A percentile compares a stretch with the other conserved stretches of the same genome.
phyloP scores from a whole-genome alignment of 1,140 invertebrate genomes.

The Euura saliciscinereae region DNA sequence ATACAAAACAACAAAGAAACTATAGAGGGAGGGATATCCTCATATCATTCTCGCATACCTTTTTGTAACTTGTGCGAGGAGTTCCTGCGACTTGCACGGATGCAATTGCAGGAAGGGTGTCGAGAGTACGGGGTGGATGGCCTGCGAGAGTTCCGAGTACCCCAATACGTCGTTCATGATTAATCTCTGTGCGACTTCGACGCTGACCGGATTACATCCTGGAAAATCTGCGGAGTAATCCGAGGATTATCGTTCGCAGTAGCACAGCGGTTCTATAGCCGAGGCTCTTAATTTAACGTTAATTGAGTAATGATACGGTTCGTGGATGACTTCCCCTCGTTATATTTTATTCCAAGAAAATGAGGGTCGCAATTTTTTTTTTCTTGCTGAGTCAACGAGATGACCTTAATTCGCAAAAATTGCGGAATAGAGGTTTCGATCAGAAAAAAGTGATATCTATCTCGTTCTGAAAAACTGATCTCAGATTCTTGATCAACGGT shows the following conservation, averaged over 20 bases:
- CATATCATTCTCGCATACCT: slow-evolving; percentile 36
- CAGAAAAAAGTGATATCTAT: too few relatives aligned
- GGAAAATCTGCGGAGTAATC: slow-evolving; percentile 44
- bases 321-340: too few relatives aligned
- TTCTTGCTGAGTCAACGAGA: not conserved
- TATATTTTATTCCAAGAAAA: not conserved
- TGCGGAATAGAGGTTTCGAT: too few relatives aligned
- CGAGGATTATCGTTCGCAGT: too few relatives aligned
- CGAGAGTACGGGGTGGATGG: slow-evolving; percentile 55
- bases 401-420: too few relatives aligned
- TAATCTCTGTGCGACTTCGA: slow-evolving; percentile 49
- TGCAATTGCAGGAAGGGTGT: slow-evolving; percentile 54
- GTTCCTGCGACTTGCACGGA: slow-evolving; percentile 52
- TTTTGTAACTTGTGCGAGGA: slow-evolving; percentile 42
- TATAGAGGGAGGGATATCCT: not conserved
- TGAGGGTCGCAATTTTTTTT: not conserved
- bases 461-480: too few relatives aligned
- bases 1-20: slow-evolving; percentile 17
- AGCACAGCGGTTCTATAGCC: too few relatives aligned
- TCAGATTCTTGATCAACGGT: too few relatives aligned
- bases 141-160: slow-evolving; percentile 51
- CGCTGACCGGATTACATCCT: slow-evolving; percentile 50
- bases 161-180: slow-evolving; percentile 27
- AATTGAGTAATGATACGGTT: too few relatives aligned
- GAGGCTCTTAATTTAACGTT: too few relatives aligned